Percentiles rank a stretch among this genome's conserved stretches.
phyloP scores from a whole-genome alignment of 2,797 vertebrate genomes.

The Lutra lutra region DNA sequence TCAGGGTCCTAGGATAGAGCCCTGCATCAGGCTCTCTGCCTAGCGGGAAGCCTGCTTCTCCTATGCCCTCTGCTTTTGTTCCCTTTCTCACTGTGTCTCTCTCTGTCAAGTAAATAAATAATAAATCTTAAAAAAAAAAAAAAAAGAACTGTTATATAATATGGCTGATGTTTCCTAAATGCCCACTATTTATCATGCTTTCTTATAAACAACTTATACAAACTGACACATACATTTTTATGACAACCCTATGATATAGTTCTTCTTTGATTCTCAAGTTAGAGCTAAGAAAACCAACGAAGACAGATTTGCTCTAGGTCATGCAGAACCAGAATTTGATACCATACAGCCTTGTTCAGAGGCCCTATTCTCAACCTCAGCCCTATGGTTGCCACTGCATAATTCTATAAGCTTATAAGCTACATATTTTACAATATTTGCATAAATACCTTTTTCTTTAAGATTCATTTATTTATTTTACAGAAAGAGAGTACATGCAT shows the following conservation, averaged over 20 bases:
- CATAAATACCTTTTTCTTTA: not conserved
- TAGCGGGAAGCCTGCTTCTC: no score
- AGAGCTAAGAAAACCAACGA: not conserved
- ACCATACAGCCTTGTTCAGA: not conserved
- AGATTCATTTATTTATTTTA: not conserved
- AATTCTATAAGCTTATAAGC: not conserved
- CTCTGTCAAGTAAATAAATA: no score
- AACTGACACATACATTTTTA: not conserved
- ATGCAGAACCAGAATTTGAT: not conserved
- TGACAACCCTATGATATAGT: not conserved
- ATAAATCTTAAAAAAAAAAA: no score
- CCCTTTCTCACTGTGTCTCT: no score
- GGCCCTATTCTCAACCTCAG: not conserved
- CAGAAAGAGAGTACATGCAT: not conserved
- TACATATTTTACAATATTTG: not conserved
- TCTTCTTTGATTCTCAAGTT: not conserved
- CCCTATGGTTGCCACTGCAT: rapidly evolving
- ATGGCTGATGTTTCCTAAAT: not conserved
- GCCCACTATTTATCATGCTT: not conserved
- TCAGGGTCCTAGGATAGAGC: no score
- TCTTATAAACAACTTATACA: not conserved
- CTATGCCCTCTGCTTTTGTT: no score
- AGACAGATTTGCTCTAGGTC: not conserved
- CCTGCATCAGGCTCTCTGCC: no score
- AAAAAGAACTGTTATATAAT: not conserved